phyloP scores from a whole-genome alignment of 2,113 vertebrate species.

The Ptilorrhoa leucosticta region DNA sequence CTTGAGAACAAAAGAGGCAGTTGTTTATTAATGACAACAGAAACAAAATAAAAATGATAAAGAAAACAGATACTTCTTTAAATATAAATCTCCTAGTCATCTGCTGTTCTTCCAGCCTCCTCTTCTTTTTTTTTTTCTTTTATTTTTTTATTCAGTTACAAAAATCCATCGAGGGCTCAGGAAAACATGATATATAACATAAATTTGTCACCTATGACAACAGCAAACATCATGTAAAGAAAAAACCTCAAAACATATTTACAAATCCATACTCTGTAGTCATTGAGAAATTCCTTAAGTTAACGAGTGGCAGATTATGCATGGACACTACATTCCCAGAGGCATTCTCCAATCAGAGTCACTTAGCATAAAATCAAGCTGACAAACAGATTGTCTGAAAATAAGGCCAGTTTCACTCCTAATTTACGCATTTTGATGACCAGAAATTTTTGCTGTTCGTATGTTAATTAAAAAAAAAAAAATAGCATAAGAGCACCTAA shows the following conservation, averaged over 20 bases:
- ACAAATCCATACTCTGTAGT: conserved; percentile 61
- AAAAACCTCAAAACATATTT: conserved; percentile 53
- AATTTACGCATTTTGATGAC: not conserved
- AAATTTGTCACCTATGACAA: conserved; percentile 57
- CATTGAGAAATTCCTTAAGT: conserved; percentile 17
- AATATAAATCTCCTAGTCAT: not conserved
- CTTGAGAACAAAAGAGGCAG: not conserved
- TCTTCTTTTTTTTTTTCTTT: not conserved
- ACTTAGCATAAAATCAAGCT: conserved; percentile 36
- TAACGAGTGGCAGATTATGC: conserved; percentile 4
- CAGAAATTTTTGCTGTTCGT: not conserved
- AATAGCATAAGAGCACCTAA: conserved; percentile 45
- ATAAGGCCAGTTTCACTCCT: conserved; percentile 54
- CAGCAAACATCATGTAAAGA: conserved; percentile 44
- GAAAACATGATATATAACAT: conserved; percentile 42
- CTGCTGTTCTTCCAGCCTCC: not conserved
- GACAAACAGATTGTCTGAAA: conserved; percentile 64
- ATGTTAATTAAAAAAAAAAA: conserved; percentile 30
- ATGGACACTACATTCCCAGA: conserved; percentile 52
- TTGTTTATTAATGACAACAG: conserved; percentile 33
- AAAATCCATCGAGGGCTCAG: conserved; percentile 41
- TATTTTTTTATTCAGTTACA: conserved; percentile 28
- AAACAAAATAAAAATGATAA: conserved; percentile 6
- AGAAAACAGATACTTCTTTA: conserved; percentile 17
- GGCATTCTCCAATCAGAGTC: conserved; percentile 38